Percentiles rank a stretch among this genome's conserved stretches.
These are phyloP conservation scores for Sinodicranocentrus sp. DNA, from an alignment of 2,888 invertebrate genomes.

Conservation along the genomic window DNA sequence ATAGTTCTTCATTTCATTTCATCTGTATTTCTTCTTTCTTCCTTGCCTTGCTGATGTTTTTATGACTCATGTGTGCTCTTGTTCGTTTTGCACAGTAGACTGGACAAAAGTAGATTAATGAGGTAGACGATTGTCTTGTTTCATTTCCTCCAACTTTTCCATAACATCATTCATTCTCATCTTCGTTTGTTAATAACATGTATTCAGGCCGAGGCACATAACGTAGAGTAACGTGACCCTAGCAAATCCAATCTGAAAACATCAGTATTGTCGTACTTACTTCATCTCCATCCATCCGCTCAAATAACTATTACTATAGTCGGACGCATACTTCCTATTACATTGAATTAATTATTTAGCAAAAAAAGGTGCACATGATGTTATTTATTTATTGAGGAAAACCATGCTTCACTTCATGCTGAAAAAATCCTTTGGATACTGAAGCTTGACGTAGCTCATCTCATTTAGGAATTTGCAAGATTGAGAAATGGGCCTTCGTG, in stretches of 20 bases:
- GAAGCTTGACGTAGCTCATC: too few species aligned
- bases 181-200: not conserved
- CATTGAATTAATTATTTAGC: too few species aligned
- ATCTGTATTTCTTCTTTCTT: not conserved
- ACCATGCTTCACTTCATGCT: too few species aligned
- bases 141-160: not conserved
- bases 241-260: too few species aligned
- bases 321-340: too few species aligned
- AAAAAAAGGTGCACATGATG: too few species aligned
- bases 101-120: conserved; percentile 1
- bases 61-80: not conserved
- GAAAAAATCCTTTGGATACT: too few species aligned
- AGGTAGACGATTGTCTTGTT: conserved; percentile 9
- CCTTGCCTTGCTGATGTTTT: not conserved
- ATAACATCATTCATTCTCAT: not conserved
- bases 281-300: not conserved
- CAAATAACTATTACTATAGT: too few species aligned
- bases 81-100: not conserved
- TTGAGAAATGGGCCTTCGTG: too few species aligned
- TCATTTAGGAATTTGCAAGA: too few species aligned
- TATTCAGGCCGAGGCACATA: not conserved
- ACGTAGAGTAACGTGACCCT: not conserved
- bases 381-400: too few species aligned
- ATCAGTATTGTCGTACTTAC: not conserved
- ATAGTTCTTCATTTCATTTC: not conserved